Base-by-base conservation (phyloP, 2,113 vertebrate genomes). In the Stigmatopora nigra region DNA sequence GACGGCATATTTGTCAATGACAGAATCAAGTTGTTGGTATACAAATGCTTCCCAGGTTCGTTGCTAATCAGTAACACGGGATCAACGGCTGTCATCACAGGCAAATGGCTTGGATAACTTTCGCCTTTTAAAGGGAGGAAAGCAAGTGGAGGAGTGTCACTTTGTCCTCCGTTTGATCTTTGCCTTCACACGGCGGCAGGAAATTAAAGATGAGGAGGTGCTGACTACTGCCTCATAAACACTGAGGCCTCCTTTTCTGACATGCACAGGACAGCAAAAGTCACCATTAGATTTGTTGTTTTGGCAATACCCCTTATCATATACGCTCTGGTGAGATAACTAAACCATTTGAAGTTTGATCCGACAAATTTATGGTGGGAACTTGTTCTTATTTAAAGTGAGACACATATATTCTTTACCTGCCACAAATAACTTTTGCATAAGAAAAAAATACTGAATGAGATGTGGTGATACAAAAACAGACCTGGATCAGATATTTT, bases 91-190 rank as follows among this genome's bases (percentile, higher is more conserved):
- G 44, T 86, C 77, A 51, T 82, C 76, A 78, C 71, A 80, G 82
- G 80, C 72, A 82, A 80, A 84, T 73, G 77, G 79, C 75, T 83
- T 69, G 85, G 85, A 80, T 80, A 86, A 80, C 79, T 82, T 82
- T 82, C 82, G 82, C 77, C 78, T 83, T 81, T 84, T 70, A 78
- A 78, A 78, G 82, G 73, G 83, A 80, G 84, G 81, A 84, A 69
- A 84, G 82, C 85, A 90, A 88, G 83, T 72, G 52, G 53, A 68
- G 78, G 83, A 88, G 82, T 82, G 84, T 81, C 84, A 85, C 82
- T 88, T 84, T 88, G 86, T 89, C 86, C 86, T 77, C 73, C 25
- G 80, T 91, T 90, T 90, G 90, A 89, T 91, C 86, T 87, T 76
- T 83, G 74, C 81, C 85, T 88, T 75, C 73, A 81, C 82, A 87